Percentiles rank a stretch among this genome's conserved stretches.
These are phyloP conservation scores for Haemorhous mexicanus DNA, from an alignment of 2,113 vertebrate genomes.

Conservation along the genomic window DNA sequence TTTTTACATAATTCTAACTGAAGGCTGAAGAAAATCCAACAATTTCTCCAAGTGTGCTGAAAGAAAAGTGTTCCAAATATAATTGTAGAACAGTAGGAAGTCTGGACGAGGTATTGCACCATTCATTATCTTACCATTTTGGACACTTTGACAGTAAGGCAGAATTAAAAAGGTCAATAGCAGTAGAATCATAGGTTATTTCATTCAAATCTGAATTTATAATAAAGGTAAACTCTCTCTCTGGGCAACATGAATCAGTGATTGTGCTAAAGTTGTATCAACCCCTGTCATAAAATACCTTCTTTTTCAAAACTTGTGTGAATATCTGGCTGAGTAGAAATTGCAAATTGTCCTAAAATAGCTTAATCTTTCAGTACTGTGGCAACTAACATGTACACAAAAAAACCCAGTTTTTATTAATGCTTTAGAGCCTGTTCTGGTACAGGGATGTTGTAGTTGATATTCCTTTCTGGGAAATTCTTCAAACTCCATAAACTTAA, in stretches of 20 bases:
- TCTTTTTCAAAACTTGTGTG: neutral
- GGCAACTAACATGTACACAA: neutral
- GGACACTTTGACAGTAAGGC: neutral
- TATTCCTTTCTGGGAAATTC: neutral
- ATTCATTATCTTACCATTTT: neutral
- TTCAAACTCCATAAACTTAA: neutral
- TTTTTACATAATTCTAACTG: neutral
- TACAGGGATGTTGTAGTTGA: neutral
- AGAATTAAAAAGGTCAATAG: neutral
- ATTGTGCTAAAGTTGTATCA: neutral
- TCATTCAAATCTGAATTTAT: neutral
- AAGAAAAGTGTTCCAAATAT: neutral
- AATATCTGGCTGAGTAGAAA: neutral
- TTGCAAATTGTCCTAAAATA: neutral
- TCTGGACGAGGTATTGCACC: neutral
- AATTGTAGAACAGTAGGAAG: neutral
- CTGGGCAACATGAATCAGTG: neutral
- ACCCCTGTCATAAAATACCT: neutral
- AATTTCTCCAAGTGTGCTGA: neutral
- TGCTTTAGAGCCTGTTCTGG: neutral
- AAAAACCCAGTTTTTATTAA: neutral
- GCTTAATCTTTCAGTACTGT: neutral
- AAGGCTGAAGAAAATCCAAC: neutral
- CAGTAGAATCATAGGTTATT: neutral
- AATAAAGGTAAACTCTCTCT: neutral